Evolutionary conservation across 2,113 vertebrate genomes (phyloP), one percentile per base, ranked within the genome.

Genomic region (Condylura cristata): DNA sequence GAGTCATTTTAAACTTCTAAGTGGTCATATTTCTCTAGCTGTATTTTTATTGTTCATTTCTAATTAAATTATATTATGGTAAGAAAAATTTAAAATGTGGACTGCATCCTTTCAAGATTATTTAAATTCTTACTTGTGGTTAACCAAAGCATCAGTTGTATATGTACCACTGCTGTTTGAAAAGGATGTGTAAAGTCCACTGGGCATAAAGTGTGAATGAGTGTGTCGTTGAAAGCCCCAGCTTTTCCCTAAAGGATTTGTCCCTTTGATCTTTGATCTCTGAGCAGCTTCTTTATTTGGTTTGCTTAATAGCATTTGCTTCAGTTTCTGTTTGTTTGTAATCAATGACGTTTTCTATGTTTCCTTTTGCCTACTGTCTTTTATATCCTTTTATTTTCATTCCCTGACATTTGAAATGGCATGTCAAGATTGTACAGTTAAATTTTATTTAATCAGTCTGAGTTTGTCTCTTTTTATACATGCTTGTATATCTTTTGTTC

Each of bases 1-100:
- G 41, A 89, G n/a, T 91, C 32, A 75, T n/a, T 72, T 92, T 89
- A 89, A 88, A 89, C 39, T 81, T 89, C 26, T 44, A 81, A 92
- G 11, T 75, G 14, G 1, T 53, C 53, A 34, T 83, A 39, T 85
- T 71, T 51, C 39, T 51, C n/a, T 65, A n/a, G 61, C 12, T 82
- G 5, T 51, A 70, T 70, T 70, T 91, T 84, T 91, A 65, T 48
- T 26, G 1, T 60, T 82, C 86, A 56, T 66, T 72, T 68, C 63
- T 95, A 79, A 89, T 48, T 76, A 34, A 56, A 51, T 60, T 58
- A 24, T n/a, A 61, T 48, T 83, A 28, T 34, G 61, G 3, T 37
- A 75, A 85, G 2, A 89, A 82, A 30, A 58, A 5, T 17, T 89
- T 58, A 6, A 81, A 89, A 70, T 94, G 24, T 65, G n/a, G 5